Conservation (phyloP, 2,888 invertebrate species). For the Folsomia candida region DNA sequence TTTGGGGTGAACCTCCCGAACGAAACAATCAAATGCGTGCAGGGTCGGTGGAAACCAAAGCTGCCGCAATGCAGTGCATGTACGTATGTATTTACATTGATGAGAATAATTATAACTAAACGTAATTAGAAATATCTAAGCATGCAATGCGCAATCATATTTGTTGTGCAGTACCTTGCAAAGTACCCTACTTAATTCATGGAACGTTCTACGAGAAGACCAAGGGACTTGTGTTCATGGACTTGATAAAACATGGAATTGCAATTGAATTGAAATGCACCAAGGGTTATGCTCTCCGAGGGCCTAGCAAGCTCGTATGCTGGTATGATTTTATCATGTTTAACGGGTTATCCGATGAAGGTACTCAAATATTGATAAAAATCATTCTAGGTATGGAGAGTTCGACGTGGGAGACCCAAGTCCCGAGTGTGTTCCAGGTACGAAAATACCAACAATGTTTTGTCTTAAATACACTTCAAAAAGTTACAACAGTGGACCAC, state of each 20-base stretch:
- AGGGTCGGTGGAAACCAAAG: conserved; percentile 80
- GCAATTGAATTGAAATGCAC: conserved; percentile 73
- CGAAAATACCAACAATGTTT: background rate
- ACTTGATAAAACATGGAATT: conserved; percentile 65
- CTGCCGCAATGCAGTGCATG: conserved; percentile 76
- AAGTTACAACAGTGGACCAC: background rate
- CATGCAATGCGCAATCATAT: no score
- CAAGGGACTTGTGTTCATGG: conserved; percentile 53
- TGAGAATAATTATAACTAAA: no score
- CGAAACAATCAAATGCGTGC: conserved; percentile 73
- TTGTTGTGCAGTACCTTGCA: conserved; percentile 50
- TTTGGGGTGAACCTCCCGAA: conserved; percentile 74
- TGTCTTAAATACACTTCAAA: no score
- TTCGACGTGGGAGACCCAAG: conserved; percentile 77
- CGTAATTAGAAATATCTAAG: no score
- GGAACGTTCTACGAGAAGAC: conserved; percentile 47
- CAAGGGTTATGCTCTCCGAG: conserved; percentile 64
- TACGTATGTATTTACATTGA: conserved; percentile 57
- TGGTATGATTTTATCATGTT: no score
- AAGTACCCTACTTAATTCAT: conserved; percentile 45
- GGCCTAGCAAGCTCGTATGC: conserved; percentile 70
- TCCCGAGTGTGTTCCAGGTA: conserved; percentile 75
- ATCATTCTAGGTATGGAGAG: conserved; percentile 77
- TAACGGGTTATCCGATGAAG: no score
- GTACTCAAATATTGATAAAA: no score